Evolutionary conservation across 2,113 vertebrate species (phyloP).

Genomic region (Heptranchias perlo): DNA sequence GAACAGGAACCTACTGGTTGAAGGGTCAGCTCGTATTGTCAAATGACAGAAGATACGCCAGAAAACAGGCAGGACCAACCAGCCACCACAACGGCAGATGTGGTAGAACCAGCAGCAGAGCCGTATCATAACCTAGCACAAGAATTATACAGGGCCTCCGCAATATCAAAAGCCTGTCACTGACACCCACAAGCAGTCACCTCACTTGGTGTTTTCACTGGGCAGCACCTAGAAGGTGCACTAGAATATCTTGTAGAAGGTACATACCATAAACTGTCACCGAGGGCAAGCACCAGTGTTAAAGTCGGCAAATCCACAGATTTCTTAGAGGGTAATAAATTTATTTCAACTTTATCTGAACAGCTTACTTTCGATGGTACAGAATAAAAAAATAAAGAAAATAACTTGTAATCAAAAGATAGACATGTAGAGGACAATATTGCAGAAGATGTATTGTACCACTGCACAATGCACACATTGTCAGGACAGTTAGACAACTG

Average conservation of each 20-base stretch:
- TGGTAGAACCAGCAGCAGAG: not conserved
- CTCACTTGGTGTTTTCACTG: not conserved
- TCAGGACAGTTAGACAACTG: not conserved
- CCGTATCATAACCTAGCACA: not conserved
- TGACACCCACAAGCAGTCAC: not conserved
- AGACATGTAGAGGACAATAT: not conserved
- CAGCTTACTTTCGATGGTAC: not conserved
- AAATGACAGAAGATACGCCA: too few relatives aligned
- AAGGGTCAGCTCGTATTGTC: too few relatives aligned
- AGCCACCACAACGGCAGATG: too few relatives aligned
- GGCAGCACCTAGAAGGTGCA: not conserved
- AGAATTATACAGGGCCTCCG: not conserved
- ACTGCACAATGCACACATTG: not conserved
- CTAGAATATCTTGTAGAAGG: not conserved
- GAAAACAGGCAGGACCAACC: too few relatives aligned
- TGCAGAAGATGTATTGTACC: not conserved
- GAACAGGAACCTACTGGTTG: too few relatives aligned
- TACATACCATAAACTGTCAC: not conserved
- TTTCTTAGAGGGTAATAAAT: not conserved
- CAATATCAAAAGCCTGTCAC: not conserved
- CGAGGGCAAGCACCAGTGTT: not conserved
- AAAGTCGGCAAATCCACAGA: not conserved
- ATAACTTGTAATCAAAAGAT: not conserved
- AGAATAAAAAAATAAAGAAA: not conserved
- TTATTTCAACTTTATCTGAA: not conserved